Conservation (phyloP, 1,140 invertebrate genomes). For the Episyrphus balteatus region DNA sequence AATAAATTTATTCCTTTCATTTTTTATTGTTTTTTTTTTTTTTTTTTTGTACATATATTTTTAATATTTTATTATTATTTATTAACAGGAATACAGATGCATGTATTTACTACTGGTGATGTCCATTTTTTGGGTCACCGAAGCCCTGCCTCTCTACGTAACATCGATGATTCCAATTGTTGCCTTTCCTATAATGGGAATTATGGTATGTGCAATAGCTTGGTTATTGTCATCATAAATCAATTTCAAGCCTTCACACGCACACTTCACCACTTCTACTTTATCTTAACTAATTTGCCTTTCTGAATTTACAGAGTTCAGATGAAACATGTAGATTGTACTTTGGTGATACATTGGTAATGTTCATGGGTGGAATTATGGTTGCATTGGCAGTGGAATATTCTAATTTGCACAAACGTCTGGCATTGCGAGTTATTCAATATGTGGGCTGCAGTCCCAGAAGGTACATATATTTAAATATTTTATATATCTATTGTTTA, state of each 20-base stretch:
- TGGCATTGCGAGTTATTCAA: conserved; percentile 68
- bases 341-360: conserved; percentile 78
- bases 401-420: conserved; percentile 68
- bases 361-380: conserved; percentile 71
- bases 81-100: conserved; percentile 49
- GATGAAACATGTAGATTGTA: conserved; percentile 55
- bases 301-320: conserved; percentile 36
- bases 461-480: conserved; percentile 34
- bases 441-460: conserved; percentile 64
- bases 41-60: no score
- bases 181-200: conserved; percentile 65
- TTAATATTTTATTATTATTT: background rate
- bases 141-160: conserved; percentile 66
- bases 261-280: no score
- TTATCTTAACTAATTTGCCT: no score
- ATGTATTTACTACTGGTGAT: conserved; percentile 69
- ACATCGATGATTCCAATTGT: conserved; percentile 75
- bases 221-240: no score
- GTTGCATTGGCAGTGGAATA: conserved; percentile 79
- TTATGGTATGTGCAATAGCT: conserved; percentile 36
- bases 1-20: background rate
- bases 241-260: no score
- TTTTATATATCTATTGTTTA: background rate
- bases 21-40: no score
- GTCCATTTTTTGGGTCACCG: conserved; percentile 76